Conservation (phyloP, 2,113 vertebrate species). For the Neomonachus schauinslandi region DNA sequence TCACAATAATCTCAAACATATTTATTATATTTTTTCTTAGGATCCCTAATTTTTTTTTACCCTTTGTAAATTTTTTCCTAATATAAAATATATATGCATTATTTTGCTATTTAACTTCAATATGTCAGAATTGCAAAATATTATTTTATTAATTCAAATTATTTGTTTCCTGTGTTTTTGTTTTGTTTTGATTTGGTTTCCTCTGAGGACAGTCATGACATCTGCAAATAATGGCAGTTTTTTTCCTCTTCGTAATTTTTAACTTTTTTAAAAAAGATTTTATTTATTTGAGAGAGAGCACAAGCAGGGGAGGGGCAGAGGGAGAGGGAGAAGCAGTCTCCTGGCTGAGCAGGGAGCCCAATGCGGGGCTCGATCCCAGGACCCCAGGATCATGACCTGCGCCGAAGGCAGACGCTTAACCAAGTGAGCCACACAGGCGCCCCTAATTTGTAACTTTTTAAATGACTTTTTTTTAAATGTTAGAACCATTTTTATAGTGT, state of each 20-base stretch:
- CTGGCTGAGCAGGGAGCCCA: not conserved
- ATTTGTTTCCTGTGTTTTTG: not conserved
- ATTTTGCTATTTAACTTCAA: conserved; percentile 14
- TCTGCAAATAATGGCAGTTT: not conserved
- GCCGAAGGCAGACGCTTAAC: not conserved
- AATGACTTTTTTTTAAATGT: not conserved
- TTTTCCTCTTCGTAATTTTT: not conserved
- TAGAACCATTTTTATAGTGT: not conserved
- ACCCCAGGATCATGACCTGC: not conserved
- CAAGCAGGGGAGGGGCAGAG: not conserved
- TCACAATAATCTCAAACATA: not conserved
- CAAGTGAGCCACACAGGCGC: not conserved
- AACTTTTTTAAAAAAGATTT: not conserved
- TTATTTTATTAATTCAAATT: conserved; percentile 4
- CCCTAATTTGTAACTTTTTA: not conserved
- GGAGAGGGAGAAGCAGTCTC: not conserved
- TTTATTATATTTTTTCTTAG: conserved; percentile 3
- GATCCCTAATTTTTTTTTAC: not conserved
- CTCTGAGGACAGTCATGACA: not conserved
- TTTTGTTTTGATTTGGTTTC: not conserved
- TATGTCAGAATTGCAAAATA: not conserved
- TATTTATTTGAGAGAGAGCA: not conserved
- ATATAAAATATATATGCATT: not conserved
- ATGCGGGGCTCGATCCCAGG: not conserved
- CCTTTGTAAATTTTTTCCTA: not conserved